These are phyloP conservation scores for Chelon labrosus DNA, from an alignment of 2,797 vertebrate genomes.

Conservation along the genomic window DNA sequence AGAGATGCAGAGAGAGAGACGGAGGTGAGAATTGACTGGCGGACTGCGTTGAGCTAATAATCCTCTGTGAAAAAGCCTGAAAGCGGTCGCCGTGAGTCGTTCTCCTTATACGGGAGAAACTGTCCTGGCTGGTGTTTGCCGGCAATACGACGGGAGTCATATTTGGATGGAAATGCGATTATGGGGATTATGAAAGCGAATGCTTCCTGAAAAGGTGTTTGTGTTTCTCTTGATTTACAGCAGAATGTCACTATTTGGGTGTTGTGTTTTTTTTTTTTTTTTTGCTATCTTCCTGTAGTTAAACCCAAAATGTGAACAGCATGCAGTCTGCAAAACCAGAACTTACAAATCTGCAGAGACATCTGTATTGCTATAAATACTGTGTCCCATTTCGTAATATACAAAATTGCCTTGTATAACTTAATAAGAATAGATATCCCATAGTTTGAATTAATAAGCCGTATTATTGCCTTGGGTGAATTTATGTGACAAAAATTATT, in stretches of 20 bases:
- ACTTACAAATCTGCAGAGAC: constrained; percentile 19
- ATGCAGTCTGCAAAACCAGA: constrained; percentile 32
- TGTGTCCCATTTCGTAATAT: constrained; percentile 22
- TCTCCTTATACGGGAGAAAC: constrained; percentile 7
- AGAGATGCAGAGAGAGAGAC: constrained; percentile 24
- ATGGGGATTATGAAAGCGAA: constrained; percentile 30
- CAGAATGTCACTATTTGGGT: constrained; percentile 6
- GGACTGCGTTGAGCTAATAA: constrained; percentile 47
- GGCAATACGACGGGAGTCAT: constrained; percentile 8
- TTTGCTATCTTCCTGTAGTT: constrained; percentile 9
- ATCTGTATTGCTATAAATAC: constrained; percentile 16
- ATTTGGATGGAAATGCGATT: constrained; percentile 43
- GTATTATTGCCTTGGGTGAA: constrained; percentile 26
- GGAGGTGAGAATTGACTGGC: constrained; percentile 42
- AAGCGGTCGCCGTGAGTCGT: constrained; percentile 16
- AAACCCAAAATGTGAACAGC: constrained; percentile 26
- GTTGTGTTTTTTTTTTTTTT: neutral
- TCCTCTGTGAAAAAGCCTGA: constrained; percentile 23
- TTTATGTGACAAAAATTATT: constrained; percentile 28
- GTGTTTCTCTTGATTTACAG: constrained; percentile 42
- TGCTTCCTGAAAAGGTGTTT: constrained; percentile 24
- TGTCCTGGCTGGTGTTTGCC: constrained; percentile 35
- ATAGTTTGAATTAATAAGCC: constrained; percentile 25
- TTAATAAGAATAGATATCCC: constrained; percentile 26
- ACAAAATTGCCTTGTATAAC: constrained; percentile 13